Conservation (phyloP, 2,888 invertebrate species). For the Lithosia quadra region DNA sequence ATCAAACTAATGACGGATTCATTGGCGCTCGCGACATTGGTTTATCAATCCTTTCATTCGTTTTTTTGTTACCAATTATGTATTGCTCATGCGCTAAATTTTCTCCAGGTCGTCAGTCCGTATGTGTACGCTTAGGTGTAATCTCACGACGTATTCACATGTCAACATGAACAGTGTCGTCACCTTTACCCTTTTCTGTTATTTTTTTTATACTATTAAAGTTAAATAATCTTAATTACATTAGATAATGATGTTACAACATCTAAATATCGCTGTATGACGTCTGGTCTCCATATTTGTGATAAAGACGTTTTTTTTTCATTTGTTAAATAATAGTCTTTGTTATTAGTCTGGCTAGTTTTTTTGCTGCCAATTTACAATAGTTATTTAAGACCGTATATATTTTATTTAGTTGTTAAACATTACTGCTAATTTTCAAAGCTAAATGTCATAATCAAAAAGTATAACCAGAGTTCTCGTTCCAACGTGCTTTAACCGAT, state of each 20-base stretch:
- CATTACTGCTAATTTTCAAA: too few relatives aligned
- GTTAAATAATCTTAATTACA: constrained; percentile 43
- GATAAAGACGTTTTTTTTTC: background rate
- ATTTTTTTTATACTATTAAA: constrained; percentile 31
- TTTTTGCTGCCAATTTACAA: background rate
- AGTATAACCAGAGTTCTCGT: too few relatives aligned
- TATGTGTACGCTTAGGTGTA: background rate
- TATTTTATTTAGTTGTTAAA: too few relatives aligned
- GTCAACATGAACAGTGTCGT: constrained; percentile 12
- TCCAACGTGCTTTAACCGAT: too few relatives aligned
- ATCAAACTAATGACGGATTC: too few relatives aligned
- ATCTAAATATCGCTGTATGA: constrained; percentile 5
- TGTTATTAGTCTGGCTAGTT: background rate
- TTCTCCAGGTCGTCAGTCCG: too few relatives aligned
- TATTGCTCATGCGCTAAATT: too few relatives aligned
- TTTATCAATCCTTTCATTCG: too few relatives aligned
- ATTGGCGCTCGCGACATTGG: too few relatives aligned
- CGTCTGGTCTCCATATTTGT: constrained; percentile 3
- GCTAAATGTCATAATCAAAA: too few relatives aligned
- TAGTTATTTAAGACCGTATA: background rate
- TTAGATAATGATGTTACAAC: constrained; percentile 29
- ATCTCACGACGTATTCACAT: constrained; percentile 28
- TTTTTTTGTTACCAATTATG: too few relatives aligned
- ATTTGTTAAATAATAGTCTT: background rate
- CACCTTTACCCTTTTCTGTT: constrained; percentile 27